These are phyloP conservation scores for Kryptolebias marmoratus DNA, from an alignment of 2,113 vertebrate species.

Conservation along the genomic window DNA sequence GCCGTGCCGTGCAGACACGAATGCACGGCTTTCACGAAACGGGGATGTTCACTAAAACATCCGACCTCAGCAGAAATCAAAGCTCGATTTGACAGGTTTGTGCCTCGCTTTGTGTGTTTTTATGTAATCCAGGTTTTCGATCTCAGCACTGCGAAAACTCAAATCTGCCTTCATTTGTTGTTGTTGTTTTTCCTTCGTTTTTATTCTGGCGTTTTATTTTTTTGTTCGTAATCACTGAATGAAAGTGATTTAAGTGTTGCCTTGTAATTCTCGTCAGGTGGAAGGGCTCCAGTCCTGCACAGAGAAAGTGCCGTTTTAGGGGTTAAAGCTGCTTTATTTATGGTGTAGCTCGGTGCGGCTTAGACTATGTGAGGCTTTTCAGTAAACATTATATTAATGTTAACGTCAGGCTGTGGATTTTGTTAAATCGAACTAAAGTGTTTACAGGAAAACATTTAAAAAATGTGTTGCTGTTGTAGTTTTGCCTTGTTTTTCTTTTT, in stretches of 20 bases:
- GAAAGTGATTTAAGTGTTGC: constrained; percentile 27
- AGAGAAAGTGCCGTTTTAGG: constrained; percentile 45
- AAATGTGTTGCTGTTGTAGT: constrained; percentile 31
- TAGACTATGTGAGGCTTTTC: constrained; percentile 1
- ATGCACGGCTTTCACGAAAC: not conserved
- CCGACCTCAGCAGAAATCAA: not conserved
- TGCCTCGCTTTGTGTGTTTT: constrained; percentile 36
- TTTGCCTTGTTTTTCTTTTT: constrained; percentile 24
- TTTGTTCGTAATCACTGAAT: constrained; percentile 33
- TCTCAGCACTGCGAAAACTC: constrained; percentile 6
- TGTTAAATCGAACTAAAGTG: constrained; percentile 42
- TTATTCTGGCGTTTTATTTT: constrained; percentile 11
- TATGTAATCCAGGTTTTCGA: constrained; percentile 7
- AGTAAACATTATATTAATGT: constrained; percentile 42
- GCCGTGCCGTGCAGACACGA: not conserved
- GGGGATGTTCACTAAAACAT: not conserved
- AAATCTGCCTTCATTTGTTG: constrained; percentile 15
- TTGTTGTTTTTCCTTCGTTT: constrained; percentile 6
- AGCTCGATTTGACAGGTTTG: not conserved
- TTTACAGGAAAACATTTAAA: constrained; percentile 52
- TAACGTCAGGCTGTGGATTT: constrained; percentile 29
- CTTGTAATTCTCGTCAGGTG: constrained; percentile 32
- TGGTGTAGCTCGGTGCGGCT: constrained; percentile 39
- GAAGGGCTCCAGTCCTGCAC: constrained; percentile 33
- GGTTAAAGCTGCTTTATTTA: constrained; percentile 51